Base-by-base conservation (phyloP, 2,888 invertebrate genomes). In the Falcaria lacertinaria region DNA sequence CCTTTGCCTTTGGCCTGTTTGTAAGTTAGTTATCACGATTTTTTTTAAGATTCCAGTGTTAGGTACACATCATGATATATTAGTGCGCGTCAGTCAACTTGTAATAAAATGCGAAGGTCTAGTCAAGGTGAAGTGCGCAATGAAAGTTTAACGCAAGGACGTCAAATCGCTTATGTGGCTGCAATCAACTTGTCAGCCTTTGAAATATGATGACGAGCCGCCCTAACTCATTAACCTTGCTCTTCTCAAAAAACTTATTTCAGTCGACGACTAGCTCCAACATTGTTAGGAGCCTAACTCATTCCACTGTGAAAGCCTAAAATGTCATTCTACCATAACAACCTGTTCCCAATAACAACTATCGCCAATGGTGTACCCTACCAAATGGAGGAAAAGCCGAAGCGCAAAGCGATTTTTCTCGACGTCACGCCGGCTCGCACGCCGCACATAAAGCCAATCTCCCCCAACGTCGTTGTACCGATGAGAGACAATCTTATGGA, bases 151-250 rank as follows among this genome's bases (percentile, higher is more conserved):
- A 74, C 56, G 52, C 73, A 73, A 80, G 73, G 68, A 52, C 75
- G 57, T 60, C 65, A 48, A 64, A 73, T 61, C 57, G 71, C 69
- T 73, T 69, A 73, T 68, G 64, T 69, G 52, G 57, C 63, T 48
- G 61, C 74, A 83, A 87, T 88, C 74, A 84, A 76, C 71, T 60
- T 83, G 87, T 88, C 88, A 77, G 57, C 59, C 48, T 64, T 61
- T 85, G 80, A 84, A 74, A 78, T 78, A 82, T 77, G 72, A 76
- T 64, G 48, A 50, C 48, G 50, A 52, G 47, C 51, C 69, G 53
- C 56, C 64, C 58, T 47, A 46, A 42, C 47, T 61, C 65, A 63
- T 69, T 73, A 71, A 45, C 58, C 59, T 63, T 65, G 60, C 61
- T 69, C 57, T 50, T 59, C 42, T 49, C 43, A 41, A 52, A 57